Evolutionary conservation across 2,113 vertebrate species (phyloP).

Genomic region (Rostratula benghalensis): DNA sequence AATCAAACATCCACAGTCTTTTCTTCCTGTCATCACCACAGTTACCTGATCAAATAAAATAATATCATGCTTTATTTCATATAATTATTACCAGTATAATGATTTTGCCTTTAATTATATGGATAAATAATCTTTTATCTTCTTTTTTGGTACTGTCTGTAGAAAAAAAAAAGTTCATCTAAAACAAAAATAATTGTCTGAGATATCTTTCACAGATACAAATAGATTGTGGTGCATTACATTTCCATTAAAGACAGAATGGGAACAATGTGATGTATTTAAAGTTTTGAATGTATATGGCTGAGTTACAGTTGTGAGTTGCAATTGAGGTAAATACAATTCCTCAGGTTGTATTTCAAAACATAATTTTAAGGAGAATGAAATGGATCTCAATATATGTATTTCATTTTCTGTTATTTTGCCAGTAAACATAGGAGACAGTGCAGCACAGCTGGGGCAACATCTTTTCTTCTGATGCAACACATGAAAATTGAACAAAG

Average conservation of each 20-base stretch:
- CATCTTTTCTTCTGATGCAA: conserved; percentile 23
- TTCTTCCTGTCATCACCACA: neutral
- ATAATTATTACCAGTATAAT: neutral
- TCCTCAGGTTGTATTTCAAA: conserved; percentile 33
- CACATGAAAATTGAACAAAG: neutral
- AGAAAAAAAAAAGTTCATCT: neutral
- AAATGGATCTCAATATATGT: neutral
- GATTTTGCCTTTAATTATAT: neutral
- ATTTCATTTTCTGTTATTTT: conserved; percentile 41
- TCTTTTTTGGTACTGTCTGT: neutral
- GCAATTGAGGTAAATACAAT: conserved; percentile 29
- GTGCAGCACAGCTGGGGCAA: neutral
- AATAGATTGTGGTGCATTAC: conserved; percentile 21
- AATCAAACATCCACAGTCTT: neutral
- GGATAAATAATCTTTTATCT: neutral
- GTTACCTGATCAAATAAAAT: neutral
- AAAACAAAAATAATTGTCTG: conserved; percentile 22
- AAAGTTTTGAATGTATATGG: neutral
- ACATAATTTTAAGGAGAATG: conserved; percentile 38
- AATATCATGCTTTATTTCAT: neutral
- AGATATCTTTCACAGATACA: conserved; percentile 3
- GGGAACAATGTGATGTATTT: conserved; percentile 50
- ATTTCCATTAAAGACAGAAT: conserved; percentile 51
- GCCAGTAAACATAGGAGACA: neutral
- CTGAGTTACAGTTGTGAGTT: neutral